These are phyloP conservation scores for Coelopa pilipes DNA, from an alignment of 2,888 invertebrate genomes.

Conservation along the genomic window DNA sequence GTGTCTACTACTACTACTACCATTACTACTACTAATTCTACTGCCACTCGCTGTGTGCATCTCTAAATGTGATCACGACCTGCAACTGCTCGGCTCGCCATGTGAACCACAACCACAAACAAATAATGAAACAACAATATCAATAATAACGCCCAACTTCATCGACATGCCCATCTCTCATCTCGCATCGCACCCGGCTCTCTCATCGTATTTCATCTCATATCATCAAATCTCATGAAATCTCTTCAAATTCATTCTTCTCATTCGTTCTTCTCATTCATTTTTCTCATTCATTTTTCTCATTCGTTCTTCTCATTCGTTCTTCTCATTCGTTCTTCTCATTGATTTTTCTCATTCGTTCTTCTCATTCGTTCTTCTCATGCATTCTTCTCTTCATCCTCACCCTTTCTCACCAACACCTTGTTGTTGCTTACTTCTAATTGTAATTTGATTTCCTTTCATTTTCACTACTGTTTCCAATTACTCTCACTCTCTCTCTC, in stretches of 20 bases:
- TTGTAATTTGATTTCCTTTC: background rate
- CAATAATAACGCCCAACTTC: too few species aligned
- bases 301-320: too few species aligned
- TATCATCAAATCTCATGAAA: background rate
- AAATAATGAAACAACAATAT: slow-evolving; percentile 19
- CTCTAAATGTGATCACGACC: slow-evolving; percentile 20
- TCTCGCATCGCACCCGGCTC: background rate
- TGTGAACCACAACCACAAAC: slow-evolving; percentile 6
- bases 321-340: too few species aligned
- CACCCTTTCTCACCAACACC: background rate
- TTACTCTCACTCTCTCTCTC: background rate
- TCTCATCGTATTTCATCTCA: too few species aligned
- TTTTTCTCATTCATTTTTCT: background rate
- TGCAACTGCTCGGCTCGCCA: background rate
- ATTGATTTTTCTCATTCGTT: too few species aligned
- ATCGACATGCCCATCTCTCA: background rate
- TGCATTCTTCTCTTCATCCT: background rate
- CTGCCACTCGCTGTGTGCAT: slow-evolving; percentile 19
- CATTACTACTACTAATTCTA: slow-evolving; percentile 2
- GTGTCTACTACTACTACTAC: slow-evolving; percentile 9
- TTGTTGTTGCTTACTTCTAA: too few species aligned
- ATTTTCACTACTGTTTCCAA: slow-evolving; percentile 7
- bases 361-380: slow-evolving; percentile 13
- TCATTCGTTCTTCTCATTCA: background rate
- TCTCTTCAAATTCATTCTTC: background rate